phyloP scores from a whole-genome alignment of 2,113 vertebrate genomes.

The Eubucco bourcierii region DNA sequence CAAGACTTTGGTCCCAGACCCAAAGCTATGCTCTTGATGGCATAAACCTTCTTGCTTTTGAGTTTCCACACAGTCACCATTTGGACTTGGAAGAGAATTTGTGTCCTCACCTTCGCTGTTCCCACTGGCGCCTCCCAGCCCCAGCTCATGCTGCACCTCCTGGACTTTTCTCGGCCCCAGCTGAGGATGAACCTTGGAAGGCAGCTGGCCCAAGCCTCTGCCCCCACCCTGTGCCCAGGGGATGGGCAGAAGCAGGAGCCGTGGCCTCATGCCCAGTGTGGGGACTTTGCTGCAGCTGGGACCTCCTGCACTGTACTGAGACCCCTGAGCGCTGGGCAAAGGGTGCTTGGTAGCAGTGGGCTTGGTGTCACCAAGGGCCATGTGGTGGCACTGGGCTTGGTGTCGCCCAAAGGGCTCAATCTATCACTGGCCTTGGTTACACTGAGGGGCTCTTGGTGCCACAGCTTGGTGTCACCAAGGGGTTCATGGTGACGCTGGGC shows the following conservation, averaged over 20 bases:
- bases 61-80: constrained; percentile 12
- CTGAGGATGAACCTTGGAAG: background rate
- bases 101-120: background rate
- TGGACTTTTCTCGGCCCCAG: background rate
- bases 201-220: background rate
- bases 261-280: background rate
- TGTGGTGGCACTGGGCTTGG: too few relatives aligned
- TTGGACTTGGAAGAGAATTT: constrained; percentile 19
- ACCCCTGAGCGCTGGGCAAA: too few relatives aligned
- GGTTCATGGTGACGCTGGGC: too few relatives aligned
- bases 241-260: rapidly evolving
- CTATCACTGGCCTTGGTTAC: too few relatives aligned
- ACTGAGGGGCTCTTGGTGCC: too few relatives aligned
- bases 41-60: constrained; percentile 24
- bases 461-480: too few relatives aligned
- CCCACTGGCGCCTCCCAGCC: background rate
- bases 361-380: too few relatives aligned
- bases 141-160: background rate
- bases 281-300: background rate
- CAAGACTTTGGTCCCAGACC: constrained; percentile 51
- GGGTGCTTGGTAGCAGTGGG: too few relatives aligned
- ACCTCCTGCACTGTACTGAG: background rate
- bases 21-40: constrained; percentile 46
- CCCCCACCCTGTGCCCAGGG: background rate
- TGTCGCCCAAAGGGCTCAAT: too few relatives aligned